These are phyloP conservation scores for Caenorhabditis sp. DNA, from an alignment of 2,888 invertebrate species.

Conservation along the genomic window DNA sequence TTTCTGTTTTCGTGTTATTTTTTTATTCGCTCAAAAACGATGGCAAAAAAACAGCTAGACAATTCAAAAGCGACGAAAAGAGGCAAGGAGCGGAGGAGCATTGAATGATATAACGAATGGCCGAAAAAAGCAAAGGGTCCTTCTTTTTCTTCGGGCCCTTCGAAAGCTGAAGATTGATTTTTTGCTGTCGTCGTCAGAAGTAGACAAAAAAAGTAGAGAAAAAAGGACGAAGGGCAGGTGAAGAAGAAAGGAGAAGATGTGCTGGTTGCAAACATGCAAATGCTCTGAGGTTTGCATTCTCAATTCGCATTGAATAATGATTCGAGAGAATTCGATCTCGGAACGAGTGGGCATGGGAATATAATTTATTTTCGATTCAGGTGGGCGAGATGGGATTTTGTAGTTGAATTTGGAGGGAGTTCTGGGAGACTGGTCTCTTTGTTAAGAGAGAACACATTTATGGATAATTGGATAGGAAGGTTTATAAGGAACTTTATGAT, in stretches of 20 bases:
- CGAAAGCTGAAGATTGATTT: conserved; percentile 43
- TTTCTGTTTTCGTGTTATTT: conserved; percentile 26
- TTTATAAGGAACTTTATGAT: no score
- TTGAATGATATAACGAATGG: conserved; percentile 55
- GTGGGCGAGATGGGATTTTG: conserved; percentile 2
- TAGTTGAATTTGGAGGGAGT: neutral
- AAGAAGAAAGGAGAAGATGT: conserved; percentile 29
- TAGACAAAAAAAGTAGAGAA: neutral
- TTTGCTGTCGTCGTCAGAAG: conserved; percentile 21
- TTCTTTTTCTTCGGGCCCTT: neutral
- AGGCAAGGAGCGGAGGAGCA: conserved; percentile 4
- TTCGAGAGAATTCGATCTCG: conserved; percentile 13
- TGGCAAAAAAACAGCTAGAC: conserved; percentile 35
- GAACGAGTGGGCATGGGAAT: conserved; percentile 10
- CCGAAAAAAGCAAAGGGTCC: conserved; percentile 16
- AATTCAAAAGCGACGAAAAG: conserved; percentile 39
- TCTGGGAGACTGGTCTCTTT: neutral
- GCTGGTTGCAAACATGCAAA: conserved; percentile 55
- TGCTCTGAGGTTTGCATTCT: conserved; percentile 22
- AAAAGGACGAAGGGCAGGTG: conserved; percentile 31
- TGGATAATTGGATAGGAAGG: no score
- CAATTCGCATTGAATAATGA: conserved; percentile 40
- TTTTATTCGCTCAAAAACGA: conserved; percentile 7
- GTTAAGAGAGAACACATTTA: neutral
- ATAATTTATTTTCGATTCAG: conserved; percentile 22